Evolutionary conservation across 23 tunicate species (phyloP).

Genomic region (Oikopleura dioica): DNA sequence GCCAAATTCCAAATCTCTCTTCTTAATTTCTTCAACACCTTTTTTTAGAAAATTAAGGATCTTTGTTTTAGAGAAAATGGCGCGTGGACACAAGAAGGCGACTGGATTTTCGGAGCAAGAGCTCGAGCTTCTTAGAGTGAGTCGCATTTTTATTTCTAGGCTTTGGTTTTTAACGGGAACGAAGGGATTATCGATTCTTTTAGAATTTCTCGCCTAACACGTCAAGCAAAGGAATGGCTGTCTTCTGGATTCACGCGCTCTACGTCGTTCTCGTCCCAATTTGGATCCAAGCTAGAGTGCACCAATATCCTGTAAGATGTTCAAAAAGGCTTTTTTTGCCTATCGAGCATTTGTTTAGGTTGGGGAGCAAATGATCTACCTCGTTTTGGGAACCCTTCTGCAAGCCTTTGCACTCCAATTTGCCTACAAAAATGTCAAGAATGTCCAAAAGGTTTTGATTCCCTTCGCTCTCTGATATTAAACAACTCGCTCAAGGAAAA

Average conservation of each 20-base stretch:
- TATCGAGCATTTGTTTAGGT: neutral
- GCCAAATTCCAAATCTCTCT: no score
- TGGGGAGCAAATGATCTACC: neutral
- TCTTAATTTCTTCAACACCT: no score
- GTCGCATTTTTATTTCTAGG: neutral
- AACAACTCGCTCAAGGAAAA: neutral
- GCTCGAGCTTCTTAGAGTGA: neutral
- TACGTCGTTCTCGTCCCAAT: neutral
- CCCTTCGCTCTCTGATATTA: neutral
- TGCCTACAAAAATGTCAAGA: slow-evolving; percentile 5
- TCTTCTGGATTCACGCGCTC: neutral
- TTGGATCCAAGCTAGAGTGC: neutral
- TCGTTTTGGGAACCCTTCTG: neutral
- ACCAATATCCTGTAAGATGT: neutral
- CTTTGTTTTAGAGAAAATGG: neutral
- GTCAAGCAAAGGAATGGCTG: neutral
- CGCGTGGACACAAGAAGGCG: neutral
- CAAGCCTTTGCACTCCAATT: neutral
- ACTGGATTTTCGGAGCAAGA: neutral
- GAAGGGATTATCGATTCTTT: neutral
- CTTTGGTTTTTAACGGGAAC: neutral
- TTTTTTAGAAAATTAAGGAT: neutral
- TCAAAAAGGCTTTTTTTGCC: no score
- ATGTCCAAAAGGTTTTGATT: neutral
- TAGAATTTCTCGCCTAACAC: neutral